Evolutionary conservation across 2,113 vertebrate genomes (phyloP).

Genomic region (Conger conger): DNA sequence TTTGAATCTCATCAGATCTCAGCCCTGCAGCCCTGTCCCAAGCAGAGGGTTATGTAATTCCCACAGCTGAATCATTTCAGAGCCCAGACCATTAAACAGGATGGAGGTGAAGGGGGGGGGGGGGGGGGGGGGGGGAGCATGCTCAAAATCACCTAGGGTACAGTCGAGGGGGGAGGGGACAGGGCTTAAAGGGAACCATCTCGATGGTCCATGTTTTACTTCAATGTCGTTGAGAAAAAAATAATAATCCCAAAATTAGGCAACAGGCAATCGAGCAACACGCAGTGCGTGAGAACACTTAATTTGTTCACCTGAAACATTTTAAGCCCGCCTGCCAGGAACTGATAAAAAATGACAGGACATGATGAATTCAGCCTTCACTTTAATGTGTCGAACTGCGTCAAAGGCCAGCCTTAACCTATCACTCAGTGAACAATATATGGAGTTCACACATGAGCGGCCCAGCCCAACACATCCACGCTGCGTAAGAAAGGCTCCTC

Average conservation of each 20-base stretch:
- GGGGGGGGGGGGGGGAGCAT: neutral
- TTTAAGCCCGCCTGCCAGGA: neutral
- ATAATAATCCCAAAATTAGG: neutral
- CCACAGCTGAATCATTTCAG: slow-evolving; percentile 34
- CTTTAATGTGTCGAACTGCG: neutral
- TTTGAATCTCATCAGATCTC: slow-evolving; percentile 37
- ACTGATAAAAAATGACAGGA: neutral
- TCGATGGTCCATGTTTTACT: neutral
- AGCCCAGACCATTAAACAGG: slow-evolving; percentile 26
- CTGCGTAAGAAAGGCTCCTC: neutral
- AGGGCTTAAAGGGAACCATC: neutral
- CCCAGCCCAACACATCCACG: neutral
- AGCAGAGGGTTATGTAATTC: slow-evolving; percentile 51
- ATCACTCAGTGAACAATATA: neutral
- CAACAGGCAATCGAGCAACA: neutral
- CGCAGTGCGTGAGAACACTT: neutral
- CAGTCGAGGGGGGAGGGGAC: neutral
- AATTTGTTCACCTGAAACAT: neutral
- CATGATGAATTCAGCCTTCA: neutral
- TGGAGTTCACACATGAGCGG: neutral
- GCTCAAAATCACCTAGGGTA: neutral
- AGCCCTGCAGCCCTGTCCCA: slow-evolving; percentile 31
- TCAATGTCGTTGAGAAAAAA: neutral
- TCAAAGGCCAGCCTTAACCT: neutral
- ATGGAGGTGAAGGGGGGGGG: slow-evolving; percentile 15